Evolutionary conservation across 2,797 vertebrate genomes (phyloP), one percentile per base, ranked within the genome.

Genomic region (Rhinella marina): DNA sequence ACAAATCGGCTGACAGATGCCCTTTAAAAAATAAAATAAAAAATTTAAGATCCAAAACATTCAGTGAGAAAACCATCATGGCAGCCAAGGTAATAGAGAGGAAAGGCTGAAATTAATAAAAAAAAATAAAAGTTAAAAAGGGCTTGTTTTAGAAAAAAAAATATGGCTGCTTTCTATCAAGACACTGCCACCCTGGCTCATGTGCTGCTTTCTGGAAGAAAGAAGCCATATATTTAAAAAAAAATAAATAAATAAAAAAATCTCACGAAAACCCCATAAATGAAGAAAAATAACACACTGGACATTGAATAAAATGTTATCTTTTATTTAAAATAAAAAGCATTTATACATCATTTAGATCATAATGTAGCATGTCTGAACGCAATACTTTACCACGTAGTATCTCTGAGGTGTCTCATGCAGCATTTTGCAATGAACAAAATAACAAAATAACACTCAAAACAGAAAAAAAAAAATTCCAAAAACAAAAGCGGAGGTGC

Each of bases 241-340:
- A 25, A 64, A 61, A 6, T 5, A 23, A 61, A 61, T 19, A n/a
- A n/a, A n/a, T n/a, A n/a, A n/a, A n/a, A n/a, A n/a, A 19, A 54
- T 54, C 52, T 54, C 52, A 54, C 12, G 12, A 10, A 54, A 54
- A 3, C 52, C 13, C 52, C 52, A 12, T 54, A 54, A 54, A 54
- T 14, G 52, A 10, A 14, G 21, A 61, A 68, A 29, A 62, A 81
- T 11, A 81, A 41, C 8, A n/a, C 27, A 61, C 7, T 12, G 23
- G 21, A 48, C 79, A 14, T 76, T 95, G 95, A 95, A 95, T 96
- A 95, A 95, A 96, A 95, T 92, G 91, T 91, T 90, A 90, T 91
- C 93, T 94, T 96, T 96, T 96, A 96, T 96, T 96, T 95, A 95
- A 96, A 96, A 95, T 95, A 95, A 94, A 95, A 95, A 92, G 94